Base-by-base conservation (phyloP, 2,113 vertebrate genomes). In the Talpa occidentalis region DNA sequence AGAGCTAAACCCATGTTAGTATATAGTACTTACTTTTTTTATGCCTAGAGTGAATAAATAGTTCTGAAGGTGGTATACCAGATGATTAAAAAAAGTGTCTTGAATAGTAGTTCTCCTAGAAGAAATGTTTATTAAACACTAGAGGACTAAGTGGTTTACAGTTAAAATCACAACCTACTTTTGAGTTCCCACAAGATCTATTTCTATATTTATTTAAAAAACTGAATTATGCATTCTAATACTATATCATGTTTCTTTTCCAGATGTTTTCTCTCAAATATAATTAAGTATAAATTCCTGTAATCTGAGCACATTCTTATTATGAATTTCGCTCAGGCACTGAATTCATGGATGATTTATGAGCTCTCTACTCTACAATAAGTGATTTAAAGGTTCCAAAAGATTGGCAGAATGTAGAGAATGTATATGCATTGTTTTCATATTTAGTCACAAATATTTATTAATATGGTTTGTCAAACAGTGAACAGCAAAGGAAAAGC, bases 241-340 rank as follows among this genome's bases (percentile, higher is more conserved):
- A 91, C 76, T 96, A 15, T 97, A 94, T 97, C 95, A 86, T 64
- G 66, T 98, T 98, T 98, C 96, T 97, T 88, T 97, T 97, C 98
- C 98, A 98, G 98, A 98, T 98, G 98, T 98, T 98, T 98, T 97
- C 97, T 98, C 97, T 98, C 98, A 98, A 95, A 5, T 98, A 94
- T 98, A 98, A 98, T 98, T 98, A 97, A 98, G 82, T 97, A 96
- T 98, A 98, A 98, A 98, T 97, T 97, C 94, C 94, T 98, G 97
- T 98, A 98, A 98, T 97, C 87, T 95, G 98, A 98, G 95, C 96
- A 82, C 93, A 86, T 97, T 98, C 97, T 98, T 95, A 96, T 98
- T 98, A 97, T 94, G 97, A 91, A 97, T 98, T 98, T 98, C 98
- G 97, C 92, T 98, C 89, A 97, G 97, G 96, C 97, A 92, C 95